These are phyloP conservation scores for Perognathus longimembris DNA, from an alignment of 2,113 vertebrate species.

Conservation along the genomic window DNA sequence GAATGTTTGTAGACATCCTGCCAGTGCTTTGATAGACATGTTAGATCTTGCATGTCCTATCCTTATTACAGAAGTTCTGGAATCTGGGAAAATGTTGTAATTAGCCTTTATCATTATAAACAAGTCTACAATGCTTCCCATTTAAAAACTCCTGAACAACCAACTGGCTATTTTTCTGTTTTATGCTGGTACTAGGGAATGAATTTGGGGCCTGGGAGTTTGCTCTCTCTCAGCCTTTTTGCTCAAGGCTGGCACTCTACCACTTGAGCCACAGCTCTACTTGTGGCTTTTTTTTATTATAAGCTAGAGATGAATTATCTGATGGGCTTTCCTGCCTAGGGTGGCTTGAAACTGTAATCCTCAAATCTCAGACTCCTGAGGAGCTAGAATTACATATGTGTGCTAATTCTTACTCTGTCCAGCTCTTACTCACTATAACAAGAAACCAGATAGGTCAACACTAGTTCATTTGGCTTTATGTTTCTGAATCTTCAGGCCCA, in stretches of 20 bases:
- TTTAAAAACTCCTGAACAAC: slow-evolving; percentile 40
- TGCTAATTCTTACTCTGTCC: not conserved
- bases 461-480: slow-evolving; percentile 56
- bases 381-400: too few relatives aligned
- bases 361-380: too few relatives aligned
- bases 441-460: slow-evolving; percentile 53
- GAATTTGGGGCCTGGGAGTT: too few relatives aligned
- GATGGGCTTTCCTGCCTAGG: too few relatives aligned
- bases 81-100: slow-evolving; percentile 66
- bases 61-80: slow-evolving; percentile 21
- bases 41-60: not conserved
- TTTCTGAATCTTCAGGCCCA: not conserved
- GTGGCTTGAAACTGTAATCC: too few relatives aligned
- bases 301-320: too few relatives aligned
- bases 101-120: slow-evolving; percentile 63
- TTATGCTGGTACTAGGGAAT: too few relatives aligned
- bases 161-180: not conserved
- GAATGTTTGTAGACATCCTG: slow-evolving; percentile 27
- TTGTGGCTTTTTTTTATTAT: too few relatives aligned
- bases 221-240: too few relatives aligned
- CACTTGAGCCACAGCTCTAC: too few relatives aligned
- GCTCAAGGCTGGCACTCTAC: too few relatives aligned
- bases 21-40: not conserved
- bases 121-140: slow-evolving; percentile 56
- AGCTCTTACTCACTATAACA: too few relatives aligned